Base-by-base conservation (phyloP, 2,888 invertebrate species). In the Plebejus anna region DNA sequence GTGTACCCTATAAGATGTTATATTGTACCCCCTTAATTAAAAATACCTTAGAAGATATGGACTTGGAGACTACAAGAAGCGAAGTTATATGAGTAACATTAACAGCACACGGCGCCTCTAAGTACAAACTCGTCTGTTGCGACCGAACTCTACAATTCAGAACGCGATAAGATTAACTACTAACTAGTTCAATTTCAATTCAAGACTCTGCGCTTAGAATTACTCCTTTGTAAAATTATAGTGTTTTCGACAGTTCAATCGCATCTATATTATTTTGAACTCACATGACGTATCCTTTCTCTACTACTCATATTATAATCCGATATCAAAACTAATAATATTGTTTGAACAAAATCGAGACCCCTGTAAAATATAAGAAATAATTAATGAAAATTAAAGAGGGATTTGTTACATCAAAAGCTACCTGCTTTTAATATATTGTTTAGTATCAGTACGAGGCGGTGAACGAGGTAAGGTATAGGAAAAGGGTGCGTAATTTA, bases 401-500 rank as follows among this genome's bases (percentile, higher is more conserved):
- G 13, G 4, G 13, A 32, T 36, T 5, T 5, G 32, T 66, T 66
- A 66, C 5, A 1, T 47, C 9, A 47, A 47, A 66, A 11, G 32
- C 13, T 47, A 47, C 47, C 47, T 32, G 66, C 13, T 32, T 66
- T 32, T 66, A 66, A 66, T 66, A 61, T 32, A 16, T 16, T 66
- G 66, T 32, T 66, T 66, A 66, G 66, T 11, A 32, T 32, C 13
- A 51, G 66, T 66, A 32, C 11, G 32, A 66, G 32, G 61, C 61
- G 61, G 61, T 0, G 59, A 59, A 22, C 59, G 59, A 66, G 66
- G 66, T 32, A 66, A 66, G 32, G 36, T 66, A 36, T 16, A 66
- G 16, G 66, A 66, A 66, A 66, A 66, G 32, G 66, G 66, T 66
- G 32, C 66, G 66, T 66, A 66, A 66, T 66, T 66, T 66, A 22